These are phyloP conservation scores for Zophobas morio DNA, from an alignment of 1,140 invertebrate genomes.

Conservation along the genomic window DNA sequence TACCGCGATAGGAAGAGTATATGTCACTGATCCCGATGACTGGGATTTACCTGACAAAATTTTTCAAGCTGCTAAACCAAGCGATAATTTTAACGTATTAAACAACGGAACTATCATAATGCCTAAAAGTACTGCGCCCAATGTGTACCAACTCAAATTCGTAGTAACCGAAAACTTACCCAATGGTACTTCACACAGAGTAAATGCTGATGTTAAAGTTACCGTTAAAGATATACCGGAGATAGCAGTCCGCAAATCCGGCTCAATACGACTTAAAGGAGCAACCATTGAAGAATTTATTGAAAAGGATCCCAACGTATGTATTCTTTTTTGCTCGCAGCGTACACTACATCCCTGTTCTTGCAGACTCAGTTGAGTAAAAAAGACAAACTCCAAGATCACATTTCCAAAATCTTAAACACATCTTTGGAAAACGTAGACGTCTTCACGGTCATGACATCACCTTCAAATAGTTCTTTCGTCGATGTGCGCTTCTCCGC, in stretches of 20 bases:
- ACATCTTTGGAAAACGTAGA: slow-evolving; percentile 88
- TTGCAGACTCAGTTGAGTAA: slow-evolving; percentile 76
- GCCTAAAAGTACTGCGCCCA: slow-evolving; percentile 77
- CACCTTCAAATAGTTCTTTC: slow-evolving; percentile 72
- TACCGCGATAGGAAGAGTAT: slow-evolving; percentile 89
- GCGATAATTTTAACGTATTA: slow-evolving; percentile 79
- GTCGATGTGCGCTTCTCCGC: slow-evolving; percentile 92
- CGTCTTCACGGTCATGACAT: slow-evolving; percentile 89
- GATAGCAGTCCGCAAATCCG: slow-evolving; percentile 91
- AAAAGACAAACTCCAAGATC: slow-evolving; percentile 79
- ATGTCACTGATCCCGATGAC: slow-evolving; percentile 92
- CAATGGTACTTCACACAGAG: slow-evolving; percentile 72
- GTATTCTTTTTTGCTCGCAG: background rate
- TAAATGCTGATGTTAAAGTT: slow-evolving; percentile 85
- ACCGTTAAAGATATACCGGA: slow-evolving; percentile 89
- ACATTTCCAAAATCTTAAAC: slow-evolving; percentile 83
- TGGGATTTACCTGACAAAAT: slow-evolving; percentile 93
- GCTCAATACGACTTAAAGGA: slow-evolving; percentile 88
- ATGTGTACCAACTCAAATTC: slow-evolving; percentile 80
- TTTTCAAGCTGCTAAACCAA: slow-evolving; percentile 77
- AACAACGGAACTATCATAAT: slow-evolving; percentile 86
- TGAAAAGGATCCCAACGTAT: slow-evolving; percentile 70
- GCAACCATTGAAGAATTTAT: slow-evolving; percentile 90
- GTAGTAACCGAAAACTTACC: slow-evolving; percentile 78
- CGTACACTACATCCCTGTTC: slow-evolving; percentile 16